A percentile compares a stretch with the other conserved stretches of the same genome.
phyloP scores from a whole-genome alignment of 2,888 invertebrate species.

The Perizoma affinitatum region DNA sequence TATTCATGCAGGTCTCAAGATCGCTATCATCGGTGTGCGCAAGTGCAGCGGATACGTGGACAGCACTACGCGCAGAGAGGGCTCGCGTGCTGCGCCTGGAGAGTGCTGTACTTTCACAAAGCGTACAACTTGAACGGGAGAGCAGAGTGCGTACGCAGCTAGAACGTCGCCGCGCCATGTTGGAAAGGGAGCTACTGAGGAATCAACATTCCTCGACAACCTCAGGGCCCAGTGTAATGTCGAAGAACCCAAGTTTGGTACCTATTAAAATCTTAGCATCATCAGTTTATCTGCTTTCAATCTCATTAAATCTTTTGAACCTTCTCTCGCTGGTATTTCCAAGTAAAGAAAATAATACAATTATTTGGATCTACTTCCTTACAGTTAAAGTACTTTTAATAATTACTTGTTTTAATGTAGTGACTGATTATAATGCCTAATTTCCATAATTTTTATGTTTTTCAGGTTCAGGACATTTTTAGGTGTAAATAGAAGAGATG shows the following conservation, averaged over 20 bases:
- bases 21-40: slow-evolving; percentile 66
- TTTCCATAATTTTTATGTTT: slow-evolving; percentile 28
- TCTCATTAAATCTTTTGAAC: not conserved
- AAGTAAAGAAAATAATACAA: no score
- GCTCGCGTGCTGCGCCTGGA: slow-evolving; percentile 70
- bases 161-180: slow-evolving; percentile 63
- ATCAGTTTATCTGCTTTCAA: slow-evolving; percentile 1
- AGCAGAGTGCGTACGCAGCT: slow-evolving; percentile 70
- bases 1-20: slow-evolving; percentile 53
- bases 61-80: slow-evolving; percentile 68
- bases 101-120: slow-evolving; percentile 69
- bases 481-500: slow-evolving; percentile 32
- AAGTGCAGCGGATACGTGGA: slow-evolving; percentile 69
- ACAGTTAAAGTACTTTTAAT: no score
- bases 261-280: slow-evolving; percentile 20
- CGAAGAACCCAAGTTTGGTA: slow-evolving; percentile 55
- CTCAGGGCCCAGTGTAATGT: slow-evolving; percentile 21
- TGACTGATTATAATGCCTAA: slow-evolving; percentile 13
- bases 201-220: slow-evolving; percentile 42
- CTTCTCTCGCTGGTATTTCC: no score
- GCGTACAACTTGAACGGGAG: slow-evolving; percentile 68
- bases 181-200: slow-evolving; percentile 65
- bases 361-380: no score
- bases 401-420: no score
- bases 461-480: slow-evolving; percentile 50